phyloP scores from a whole-genome alignment of 2,797 vertebrate species.

The Hydrolagus colliei region DNA sequence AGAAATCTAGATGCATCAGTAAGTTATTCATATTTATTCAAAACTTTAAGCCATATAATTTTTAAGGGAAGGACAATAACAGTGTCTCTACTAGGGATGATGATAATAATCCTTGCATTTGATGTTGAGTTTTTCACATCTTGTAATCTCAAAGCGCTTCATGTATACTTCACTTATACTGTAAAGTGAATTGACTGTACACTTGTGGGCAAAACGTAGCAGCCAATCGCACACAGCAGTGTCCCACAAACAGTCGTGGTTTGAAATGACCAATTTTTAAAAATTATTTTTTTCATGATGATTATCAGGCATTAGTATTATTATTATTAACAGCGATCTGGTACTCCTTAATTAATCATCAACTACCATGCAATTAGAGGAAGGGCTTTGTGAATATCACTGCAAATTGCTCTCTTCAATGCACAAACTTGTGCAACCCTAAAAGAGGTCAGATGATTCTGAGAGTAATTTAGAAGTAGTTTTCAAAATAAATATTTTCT shows the following conservation, averaged over 20 bases:
- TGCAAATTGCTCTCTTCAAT: slow-evolving; percentile 3
- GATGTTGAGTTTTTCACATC: no score
- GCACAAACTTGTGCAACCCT: background rate
- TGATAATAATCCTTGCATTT: no score
- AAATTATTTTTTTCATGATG: no score
- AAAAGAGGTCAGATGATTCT: slow-evolving; percentile 9
- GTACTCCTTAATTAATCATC: slow-evolving; percentile 22
- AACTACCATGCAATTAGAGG: background rate
- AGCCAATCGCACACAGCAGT: no score
- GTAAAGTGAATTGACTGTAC: no score
- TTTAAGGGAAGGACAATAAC: background rate
- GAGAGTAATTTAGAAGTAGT: slow-evolving; percentile 1
- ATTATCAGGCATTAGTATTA: no score
- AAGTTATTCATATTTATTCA: background rate
- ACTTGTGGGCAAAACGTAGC: no score
- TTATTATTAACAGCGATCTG: background rate
- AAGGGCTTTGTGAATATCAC: background rate
- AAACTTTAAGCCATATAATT: background rate
- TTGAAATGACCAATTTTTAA: no score
- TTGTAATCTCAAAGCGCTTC: no score
- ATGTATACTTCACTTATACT: no score
- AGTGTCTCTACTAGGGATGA: no score
- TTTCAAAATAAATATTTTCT: slow-evolving; percentile 4
- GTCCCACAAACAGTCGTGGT: no score
- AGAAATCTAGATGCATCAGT: background rate